These are phyloP conservation scores for Lynx canadensis DNA, from an alignment of 2,113 vertebrate species.

Conservation along the genomic window DNA sequence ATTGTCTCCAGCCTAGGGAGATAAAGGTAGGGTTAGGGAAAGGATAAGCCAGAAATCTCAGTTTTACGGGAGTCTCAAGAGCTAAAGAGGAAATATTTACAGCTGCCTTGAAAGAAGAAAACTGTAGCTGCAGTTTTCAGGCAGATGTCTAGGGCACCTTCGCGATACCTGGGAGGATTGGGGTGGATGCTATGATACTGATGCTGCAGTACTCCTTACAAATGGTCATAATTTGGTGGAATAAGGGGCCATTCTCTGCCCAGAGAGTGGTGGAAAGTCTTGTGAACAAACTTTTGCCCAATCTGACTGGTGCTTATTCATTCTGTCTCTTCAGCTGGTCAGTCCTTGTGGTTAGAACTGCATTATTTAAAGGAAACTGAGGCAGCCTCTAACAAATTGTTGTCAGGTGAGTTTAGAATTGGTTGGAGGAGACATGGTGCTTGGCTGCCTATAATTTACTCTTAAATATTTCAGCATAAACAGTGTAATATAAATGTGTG, in stretches of 20 bases:
- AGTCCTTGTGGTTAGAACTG: neutral
- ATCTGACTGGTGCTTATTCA: neutral
- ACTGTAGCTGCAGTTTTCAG: conserved; percentile 4
- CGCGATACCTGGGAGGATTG: neutral
- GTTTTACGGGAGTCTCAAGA: conserved; percentile 53
- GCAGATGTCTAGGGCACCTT: conserved; percentile 37
- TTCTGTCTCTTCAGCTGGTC: neutral
- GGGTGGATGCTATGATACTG: neutral
- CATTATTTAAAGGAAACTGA: conserved; percentile 33
- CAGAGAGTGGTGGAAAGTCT: neutral
- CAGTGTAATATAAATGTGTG: neutral
- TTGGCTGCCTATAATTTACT: neutral
- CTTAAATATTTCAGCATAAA: neutral
- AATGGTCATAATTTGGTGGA: conserved; percentile 57
- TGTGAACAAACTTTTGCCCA: neutral
- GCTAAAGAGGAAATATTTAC: conserved; percentile 54
- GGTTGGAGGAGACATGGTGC: neutral
- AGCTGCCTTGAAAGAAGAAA: conserved; percentile 45
- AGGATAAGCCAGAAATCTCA: conserved; percentile 56
- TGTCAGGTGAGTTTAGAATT: neutral
- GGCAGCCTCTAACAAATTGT: neutral
- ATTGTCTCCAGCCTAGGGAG: neutral
- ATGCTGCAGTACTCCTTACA: conserved; percentile 50
- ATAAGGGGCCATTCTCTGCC: conserved; percentile 11
- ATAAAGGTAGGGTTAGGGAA: conserved; percentile 25